These are phyloP conservation scores for Caerostris extrusa DNA, from an alignment of 1,140 invertebrate species.

Conservation along the genomic window DNA sequence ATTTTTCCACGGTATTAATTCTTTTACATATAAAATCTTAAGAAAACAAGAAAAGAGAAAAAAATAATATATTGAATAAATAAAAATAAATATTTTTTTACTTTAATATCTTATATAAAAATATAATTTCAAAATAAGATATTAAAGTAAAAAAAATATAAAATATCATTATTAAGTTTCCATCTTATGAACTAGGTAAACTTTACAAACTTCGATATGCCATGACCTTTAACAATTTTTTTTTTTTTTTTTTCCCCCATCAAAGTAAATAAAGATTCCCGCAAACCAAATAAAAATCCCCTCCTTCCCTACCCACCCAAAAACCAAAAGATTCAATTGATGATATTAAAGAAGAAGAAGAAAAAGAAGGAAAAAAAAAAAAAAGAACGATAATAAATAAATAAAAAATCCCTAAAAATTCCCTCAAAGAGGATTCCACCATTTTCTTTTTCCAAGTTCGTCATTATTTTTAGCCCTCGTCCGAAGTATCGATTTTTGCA, in stretches of 20 bases:
- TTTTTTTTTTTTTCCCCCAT: not conserved
- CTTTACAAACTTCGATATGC: constrained; percentile 35
- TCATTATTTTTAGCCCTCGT: constrained; percentile 68
- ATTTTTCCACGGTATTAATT: too few relatives aligned
- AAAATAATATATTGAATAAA: too few relatives aligned
- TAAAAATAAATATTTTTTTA: too few relatives aligned
- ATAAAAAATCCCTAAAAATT: not conserved
- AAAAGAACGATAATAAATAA: too few relatives aligned
- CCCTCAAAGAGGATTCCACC: not conserved
- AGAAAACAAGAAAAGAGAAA: too few relatives aligned
- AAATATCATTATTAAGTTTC: constrained; percentile 55
- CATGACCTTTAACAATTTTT: not conserved
- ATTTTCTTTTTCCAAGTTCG: not conserved
- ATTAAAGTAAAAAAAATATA: not conserved
- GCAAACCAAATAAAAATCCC: not conserved
- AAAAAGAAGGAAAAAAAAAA: not conserved
- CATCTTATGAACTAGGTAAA: not conserved
- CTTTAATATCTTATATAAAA: too few relatives aligned
- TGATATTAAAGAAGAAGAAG: constrained; percentile 30
- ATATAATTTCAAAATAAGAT: not conserved
- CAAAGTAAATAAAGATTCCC: constrained; percentile 63
- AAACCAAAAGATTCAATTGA: constrained; percentile 14
- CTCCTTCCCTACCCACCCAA: not conserved
- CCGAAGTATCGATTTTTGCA: constrained; percentile 74
- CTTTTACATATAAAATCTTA: too few relatives aligned